phyloP scores from a whole-genome alignment of 2,797 vertebrate genomes.

The Trichosurus vulpecula region DNA sequence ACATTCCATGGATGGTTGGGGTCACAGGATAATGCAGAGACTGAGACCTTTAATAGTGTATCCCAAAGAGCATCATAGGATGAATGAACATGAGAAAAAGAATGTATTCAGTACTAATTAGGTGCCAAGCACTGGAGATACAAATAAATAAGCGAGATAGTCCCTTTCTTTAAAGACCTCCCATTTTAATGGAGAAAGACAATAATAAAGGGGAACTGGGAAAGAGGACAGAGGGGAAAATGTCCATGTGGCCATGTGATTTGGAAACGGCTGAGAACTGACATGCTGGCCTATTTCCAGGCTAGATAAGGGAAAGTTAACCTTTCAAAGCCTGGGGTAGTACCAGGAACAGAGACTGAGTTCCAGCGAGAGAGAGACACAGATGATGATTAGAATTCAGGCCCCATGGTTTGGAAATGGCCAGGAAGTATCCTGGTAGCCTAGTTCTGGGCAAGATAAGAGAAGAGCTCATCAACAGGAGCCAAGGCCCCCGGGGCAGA shows the following conservation, averaged over 20 bases:
- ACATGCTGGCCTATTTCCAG: not conserved
- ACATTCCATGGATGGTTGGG: not conserved
- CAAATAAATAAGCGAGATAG: not conserved
- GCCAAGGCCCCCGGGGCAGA: not conserved
- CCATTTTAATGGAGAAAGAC: not conserved
- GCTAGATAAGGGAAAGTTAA: not conserved
- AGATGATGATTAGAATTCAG: not conserved
- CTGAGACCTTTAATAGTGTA: not conserved
- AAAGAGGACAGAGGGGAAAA: not conserved
- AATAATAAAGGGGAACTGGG: not conserved
- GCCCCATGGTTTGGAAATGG: not conserved
- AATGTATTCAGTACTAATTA: not conserved
- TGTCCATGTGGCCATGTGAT: not conserved
- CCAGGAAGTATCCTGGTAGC: not conserved
- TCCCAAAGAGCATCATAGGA: not conserved
- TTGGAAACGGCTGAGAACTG: not conserved
- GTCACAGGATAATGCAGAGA: not conserved
- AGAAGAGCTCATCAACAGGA: not conserved
- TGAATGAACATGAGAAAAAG: not conserved
- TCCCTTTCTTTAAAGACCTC: not conserved
- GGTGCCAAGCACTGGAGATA: not conserved
- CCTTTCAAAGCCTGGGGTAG: not conserved
- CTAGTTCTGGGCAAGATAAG: not conserved
- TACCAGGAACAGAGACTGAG: not conserved
- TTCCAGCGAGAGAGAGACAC: not conserved